phyloP scores from a whole-genome alignment of 2,888 invertebrate genomes.

The Napeogenes inachia region DNA sequence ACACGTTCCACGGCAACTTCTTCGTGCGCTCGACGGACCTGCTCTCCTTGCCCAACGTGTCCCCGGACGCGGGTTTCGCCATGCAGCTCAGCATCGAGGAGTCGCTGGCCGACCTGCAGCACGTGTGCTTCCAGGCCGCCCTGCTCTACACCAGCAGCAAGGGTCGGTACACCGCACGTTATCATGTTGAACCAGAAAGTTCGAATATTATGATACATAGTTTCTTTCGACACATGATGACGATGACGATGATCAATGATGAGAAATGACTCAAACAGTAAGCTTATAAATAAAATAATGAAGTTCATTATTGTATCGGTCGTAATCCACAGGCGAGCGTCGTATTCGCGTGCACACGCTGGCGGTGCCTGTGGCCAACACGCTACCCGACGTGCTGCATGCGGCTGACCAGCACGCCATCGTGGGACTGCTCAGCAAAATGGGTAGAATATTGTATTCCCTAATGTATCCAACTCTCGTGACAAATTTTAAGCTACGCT shows the following conservation, averaged over 20 bases:
- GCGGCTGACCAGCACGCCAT: conserved; percentile 96
- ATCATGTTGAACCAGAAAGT: no score
- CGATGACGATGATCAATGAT: no score
- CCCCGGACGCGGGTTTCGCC: conserved; percentile 98
- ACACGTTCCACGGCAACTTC: conserved; percentile 99
- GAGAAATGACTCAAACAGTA: no score
- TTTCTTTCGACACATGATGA: no score
- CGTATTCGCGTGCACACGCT: conserved; percentile 98
- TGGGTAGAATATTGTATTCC: conserved; percentile 80
- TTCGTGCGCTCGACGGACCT: conserved; percentile 99
- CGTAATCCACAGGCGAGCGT: conserved; percentile 83
- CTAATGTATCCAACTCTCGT: not conserved
- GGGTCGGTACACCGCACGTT: conserved; percentile 41
- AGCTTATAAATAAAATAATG: not conserved
- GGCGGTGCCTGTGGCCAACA: conserved; percentile 92
- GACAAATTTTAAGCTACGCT: no score
- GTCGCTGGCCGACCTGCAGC: conserved; percentile 88
- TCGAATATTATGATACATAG: no score
- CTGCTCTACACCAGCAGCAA: conserved; percentile 91
- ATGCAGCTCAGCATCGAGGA: conserved; percentile 99
- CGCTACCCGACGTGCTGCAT: conserved; percentile 89
- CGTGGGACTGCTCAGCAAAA: conserved; percentile 94
- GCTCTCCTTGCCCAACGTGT: conserved; percentile 96
- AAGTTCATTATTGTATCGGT: not conserved
- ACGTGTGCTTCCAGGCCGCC: conserved; percentile 98